Evolutionary conservation across 2,113 vertebrate genomes (phyloP).

Genomic region (Haplochromis vanheusdeni): DNA sequence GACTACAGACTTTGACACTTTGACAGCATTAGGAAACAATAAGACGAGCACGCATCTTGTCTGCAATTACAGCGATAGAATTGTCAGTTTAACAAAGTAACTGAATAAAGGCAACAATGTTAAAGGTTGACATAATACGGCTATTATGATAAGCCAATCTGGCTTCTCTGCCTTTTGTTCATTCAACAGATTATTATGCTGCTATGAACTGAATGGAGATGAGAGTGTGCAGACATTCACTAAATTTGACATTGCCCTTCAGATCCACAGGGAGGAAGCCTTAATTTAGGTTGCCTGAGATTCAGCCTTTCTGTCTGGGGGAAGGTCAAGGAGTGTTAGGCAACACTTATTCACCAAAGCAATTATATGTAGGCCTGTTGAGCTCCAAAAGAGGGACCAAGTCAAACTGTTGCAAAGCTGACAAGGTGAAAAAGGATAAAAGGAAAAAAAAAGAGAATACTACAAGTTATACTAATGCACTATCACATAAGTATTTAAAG

Average conservation of each 20-base stretch:
- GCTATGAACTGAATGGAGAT: conserved; percentile 3
- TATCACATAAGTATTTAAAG: not conserved
- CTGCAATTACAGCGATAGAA: conserved; percentile 12
- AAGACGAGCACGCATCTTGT: not conserved
- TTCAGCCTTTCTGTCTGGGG: conserved; percentile 26
- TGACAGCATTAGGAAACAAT: not conserved
- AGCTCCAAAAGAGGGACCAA: not conserved
- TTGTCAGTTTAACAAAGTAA: not conserved
- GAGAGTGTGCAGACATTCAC: conserved; percentile 25
- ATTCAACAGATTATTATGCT: conserved; percentile 30
- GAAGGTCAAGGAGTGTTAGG: conserved; percentile 42
- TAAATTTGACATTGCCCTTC: conserved; percentile 44
- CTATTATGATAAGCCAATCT: not conserved
- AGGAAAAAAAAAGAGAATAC: not conserved
- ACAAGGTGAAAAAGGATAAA: not conserved
- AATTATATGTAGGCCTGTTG: not conserved
- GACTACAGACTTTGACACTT: not conserved
- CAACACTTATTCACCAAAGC: conserved; percentile 9
- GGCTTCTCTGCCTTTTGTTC: conserved; percentile 5
- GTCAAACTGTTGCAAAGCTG: not conserved
- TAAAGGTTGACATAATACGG: conserved; percentile 20
- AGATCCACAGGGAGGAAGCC: conserved; percentile 29
- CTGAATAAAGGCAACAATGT: conserved; percentile 5
- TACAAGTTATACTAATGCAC: not conserved
- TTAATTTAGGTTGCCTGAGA: conserved; percentile 46